Evolutionary conservation across 2,888 invertebrate species (phyloP).

Genomic region (Willowsia nigromaculata): DNA sequence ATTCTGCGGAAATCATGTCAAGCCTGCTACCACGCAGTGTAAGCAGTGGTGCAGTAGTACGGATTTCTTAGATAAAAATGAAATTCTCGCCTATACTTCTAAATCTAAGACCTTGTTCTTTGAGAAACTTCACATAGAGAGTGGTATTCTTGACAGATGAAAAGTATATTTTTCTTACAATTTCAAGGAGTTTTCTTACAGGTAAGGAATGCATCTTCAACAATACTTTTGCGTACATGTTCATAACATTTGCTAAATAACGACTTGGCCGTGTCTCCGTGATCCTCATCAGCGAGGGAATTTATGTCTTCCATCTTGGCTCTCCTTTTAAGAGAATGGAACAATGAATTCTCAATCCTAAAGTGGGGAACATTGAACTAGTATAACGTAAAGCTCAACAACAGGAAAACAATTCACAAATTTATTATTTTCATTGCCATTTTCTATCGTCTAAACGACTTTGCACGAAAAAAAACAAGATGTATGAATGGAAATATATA

Average conservation of each 20-base stretch:
- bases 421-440: conserved; percentile 1
- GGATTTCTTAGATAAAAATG: neutral
- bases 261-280: no score
- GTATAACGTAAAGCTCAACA: neutral
- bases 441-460: neutral
- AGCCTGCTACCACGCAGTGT: neutral
- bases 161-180: neutral
- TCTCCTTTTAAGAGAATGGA: neutral
- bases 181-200: neutral
- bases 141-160: neutral
- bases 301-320: neutral
- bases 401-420: neutral
- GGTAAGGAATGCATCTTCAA: neutral
- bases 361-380: neutral
- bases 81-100: neutral
- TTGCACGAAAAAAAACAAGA: neutral
- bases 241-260: no score
- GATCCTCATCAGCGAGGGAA: neutral
- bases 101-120: no score
- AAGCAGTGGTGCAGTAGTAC: neutral
- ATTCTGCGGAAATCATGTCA: conserved; percentile 16
- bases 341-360: neutral
- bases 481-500: neutral
- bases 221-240: neutral
- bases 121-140: no score